Evolutionary conservation across 1,140 invertebrate genomes (phyloP).

Genomic region (Bombus sylvicola): DNA sequence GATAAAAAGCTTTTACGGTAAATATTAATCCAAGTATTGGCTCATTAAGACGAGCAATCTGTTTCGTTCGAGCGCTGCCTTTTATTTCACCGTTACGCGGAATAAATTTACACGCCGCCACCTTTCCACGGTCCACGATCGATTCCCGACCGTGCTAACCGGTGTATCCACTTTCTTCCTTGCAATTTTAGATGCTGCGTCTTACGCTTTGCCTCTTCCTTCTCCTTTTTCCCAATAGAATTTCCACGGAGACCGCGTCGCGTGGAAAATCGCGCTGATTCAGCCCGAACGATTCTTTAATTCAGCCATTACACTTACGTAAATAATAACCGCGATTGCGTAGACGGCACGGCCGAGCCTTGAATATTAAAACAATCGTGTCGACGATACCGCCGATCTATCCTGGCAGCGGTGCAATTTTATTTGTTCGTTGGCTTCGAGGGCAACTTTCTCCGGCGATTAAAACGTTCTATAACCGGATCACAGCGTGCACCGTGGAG

Average conservation of each 20-base stretch:
- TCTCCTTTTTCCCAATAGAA: background rate
- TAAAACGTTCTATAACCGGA: background rate
- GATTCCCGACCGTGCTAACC: background rate
- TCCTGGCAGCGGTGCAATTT: background rate
- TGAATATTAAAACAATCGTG: background rate
- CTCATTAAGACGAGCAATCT: slow-evolving; percentile 40
- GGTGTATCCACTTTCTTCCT: background rate
- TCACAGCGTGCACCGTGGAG: background rate
- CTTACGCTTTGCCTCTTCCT: background rate
- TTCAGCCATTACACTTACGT: slow-evolving; percentile 3
- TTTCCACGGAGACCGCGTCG: too few species aligned
- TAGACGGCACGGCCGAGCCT: background rate
- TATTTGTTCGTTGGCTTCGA: background rate
- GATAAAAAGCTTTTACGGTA: slow-evolving; percentile 35
- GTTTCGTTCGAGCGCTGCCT: background rate
- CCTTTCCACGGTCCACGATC: background rate
- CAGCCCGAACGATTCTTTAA: background rate
- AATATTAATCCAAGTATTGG: slow-evolving; percentile 27
- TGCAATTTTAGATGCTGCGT: background rate
- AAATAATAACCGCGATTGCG: slow-evolving; percentile 14
- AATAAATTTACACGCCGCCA: slow-evolving; percentile 11
- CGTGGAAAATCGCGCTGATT: too few species aligned
- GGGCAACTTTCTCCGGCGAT: background rate
- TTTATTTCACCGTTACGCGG: background rate
- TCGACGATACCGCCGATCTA: background rate